Base-by-base conservation (phyloP, 2,113 vertebrate species). In the Marmota flaviventris region DNA sequence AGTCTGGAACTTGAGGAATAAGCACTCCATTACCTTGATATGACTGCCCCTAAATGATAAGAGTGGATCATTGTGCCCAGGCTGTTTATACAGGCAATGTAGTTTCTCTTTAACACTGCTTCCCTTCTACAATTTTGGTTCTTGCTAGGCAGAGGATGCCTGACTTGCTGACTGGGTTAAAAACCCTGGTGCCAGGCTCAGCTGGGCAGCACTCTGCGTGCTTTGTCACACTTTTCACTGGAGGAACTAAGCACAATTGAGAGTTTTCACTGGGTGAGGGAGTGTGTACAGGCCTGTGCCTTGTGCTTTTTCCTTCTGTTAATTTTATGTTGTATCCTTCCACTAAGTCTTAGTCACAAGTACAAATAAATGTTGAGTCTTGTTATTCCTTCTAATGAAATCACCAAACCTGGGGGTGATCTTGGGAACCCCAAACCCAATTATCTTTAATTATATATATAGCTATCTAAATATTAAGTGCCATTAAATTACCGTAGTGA, bases 401-500 rank as follows among this genome's bases (percentile, higher is more conserved):
- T 89, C 58, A 70, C 32, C 48, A 82, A 89, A 89, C 24, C 45
- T 79, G 32, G 17, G 11, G 27, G 56, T 88, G 48, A 81, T 45
- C 81, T 58, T 7, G 29, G 77, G 69, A 29, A 56, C 42, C 25
- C 37, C 76, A 2, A 42, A 76, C 75, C 67, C 42, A 78, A 73
- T 70, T 84, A 89, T 22, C 5, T 78, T 76, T 93, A 89, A 56
- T 92, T 86, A 82, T 34, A 94, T 51, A 75, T 9, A 45, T 13
- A 91, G 37, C 14, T 91, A 58, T 78, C 17, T 63, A 95, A 25
- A 63, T 8, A 92, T 82, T 92, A 97, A 96, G 12, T 89, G 92
- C 56, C 63, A 69, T 11, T 82, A 94, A 67, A 97, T 99, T 99
- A 99, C 99, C 98, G 99, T 99, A 94, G 99, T 99, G 98, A 99